Base-by-base conservation (phyloP, 1,140 invertebrate genomes). In the Phthorimaea operculella region DNA sequence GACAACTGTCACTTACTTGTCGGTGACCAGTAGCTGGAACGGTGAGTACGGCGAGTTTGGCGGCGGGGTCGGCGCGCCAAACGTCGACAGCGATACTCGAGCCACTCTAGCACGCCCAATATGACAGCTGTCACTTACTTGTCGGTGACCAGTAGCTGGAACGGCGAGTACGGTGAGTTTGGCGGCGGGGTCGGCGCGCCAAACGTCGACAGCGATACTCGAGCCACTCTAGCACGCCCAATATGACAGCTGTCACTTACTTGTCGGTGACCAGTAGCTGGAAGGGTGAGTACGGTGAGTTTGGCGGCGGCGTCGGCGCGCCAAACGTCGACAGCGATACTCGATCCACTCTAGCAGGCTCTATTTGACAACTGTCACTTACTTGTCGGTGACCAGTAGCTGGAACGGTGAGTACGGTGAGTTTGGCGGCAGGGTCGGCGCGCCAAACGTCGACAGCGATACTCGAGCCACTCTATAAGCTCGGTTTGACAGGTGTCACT, bases 21-120 rank as follows among this genome's bases (percentile, higher is more conserved):
- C 76, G 21, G 70, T 54, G 45, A 81, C 54, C 0, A 80, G 58
- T 12, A 90, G 82, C 73, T 90, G 90, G 8, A 16, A 15, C n/a
- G 90, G 90, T 51, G 90, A 90, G 74, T 91, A 91, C 10, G 90
- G 89, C 12, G 90, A 90, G 50, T 90, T 89, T 4, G 89, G 89
- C 17, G 90, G 90, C 55, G 90, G 90, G 33, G 90, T 90, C 52
- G 89, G 89, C 68, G 89, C 89, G 18, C 90, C 89, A 78, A 90
- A 90, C 55, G 89, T 88, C 33, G 79, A 81, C 65, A 84, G 60
- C 33, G 88, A 88, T 33, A 87, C 85, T n/a, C n/a, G n/a, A n/a
- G n/a, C n/a, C n/a, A n/a, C n/a, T n/a, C n/a, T n/a, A n/a, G n/a
- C n/a, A n/a, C n/a, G n/a, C n/a, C n/a, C n/a, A n/a, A n/a, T n/a